Conservation (phyloP, 2,888 invertebrate species). For the Bursaphelenchus okinawaensis region DNA sequence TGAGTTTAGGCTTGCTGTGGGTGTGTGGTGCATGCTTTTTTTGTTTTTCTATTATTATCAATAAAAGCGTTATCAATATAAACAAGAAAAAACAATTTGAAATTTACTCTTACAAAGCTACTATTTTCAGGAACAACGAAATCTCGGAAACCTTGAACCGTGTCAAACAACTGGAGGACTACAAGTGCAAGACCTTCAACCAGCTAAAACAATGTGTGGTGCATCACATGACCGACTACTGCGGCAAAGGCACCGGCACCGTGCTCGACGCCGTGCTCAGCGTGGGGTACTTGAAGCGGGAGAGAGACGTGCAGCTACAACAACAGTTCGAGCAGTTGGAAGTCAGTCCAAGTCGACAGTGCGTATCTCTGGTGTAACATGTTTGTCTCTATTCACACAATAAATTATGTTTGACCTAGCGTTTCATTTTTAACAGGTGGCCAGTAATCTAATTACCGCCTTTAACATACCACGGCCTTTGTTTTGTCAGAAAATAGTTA, state of each 20-base stretch:
- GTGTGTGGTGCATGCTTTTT: too few species aligned
- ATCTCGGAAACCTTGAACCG: slow-evolving; percentile 5
- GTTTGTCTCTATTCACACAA: background rate
- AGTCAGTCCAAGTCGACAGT: slow-evolving; percentile 18
- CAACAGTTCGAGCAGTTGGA: slow-evolving; percentile 21
- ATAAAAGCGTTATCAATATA: too few species aligned
- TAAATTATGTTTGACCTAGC: background rate
- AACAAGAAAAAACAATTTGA: background rate
- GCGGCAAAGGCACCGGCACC: slow-evolving; percentile 18
- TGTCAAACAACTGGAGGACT: slow-evolving; percentile 20
- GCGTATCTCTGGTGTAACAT: slow-evolving; percentile 2
- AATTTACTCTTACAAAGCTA: too few species aligned
- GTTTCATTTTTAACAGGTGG: background rate
- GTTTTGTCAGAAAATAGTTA: background rate
- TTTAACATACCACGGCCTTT: background rate
- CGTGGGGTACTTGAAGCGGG: slow-evolving; percentile 26
- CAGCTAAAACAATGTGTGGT: slow-evolving; percentile 15
- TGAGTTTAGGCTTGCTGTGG: background rate
- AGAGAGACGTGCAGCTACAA: slow-evolving; percentile 28
- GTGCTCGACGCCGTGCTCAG: slow-evolving; percentile 20
- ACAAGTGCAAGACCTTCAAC: slow-evolving; percentile 20
- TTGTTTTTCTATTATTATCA: too few species aligned
- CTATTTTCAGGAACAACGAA: slow-evolving; percentile 13
- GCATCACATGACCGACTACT: slow-evolving; percentile 10
- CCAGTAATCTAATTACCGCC: slow-evolving; percentile 1